Base-by-base conservation (phyloP, 2,888 invertebrate genomes). In the Amorpha juglandis region DNA sequence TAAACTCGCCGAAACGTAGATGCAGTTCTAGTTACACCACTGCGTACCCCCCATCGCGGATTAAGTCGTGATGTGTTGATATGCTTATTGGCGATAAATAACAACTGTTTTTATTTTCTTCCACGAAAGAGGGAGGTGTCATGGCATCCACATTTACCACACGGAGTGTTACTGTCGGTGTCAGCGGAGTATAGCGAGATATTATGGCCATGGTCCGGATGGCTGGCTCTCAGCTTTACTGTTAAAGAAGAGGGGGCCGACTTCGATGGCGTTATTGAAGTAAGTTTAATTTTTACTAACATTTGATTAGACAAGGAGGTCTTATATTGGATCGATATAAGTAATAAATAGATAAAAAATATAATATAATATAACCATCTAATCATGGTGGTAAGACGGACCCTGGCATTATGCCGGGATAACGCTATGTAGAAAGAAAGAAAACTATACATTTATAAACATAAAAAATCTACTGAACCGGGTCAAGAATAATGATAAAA, bases 141-240 rank as follows among this genome's bases (percentile, higher is more conserved):
- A 38, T 99, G 99, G 99, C 97, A 98, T 88, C 98, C 99, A 0
- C 98, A 98, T 82, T 92, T 95, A 1, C 96, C 96, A 0, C 95
- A 97, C 88, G 98, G 98, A 0, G 95, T 96, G 70, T 94, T 97
- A 68, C 93, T 99, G 52, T 96, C 98, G 64, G 95, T 98, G 45
- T 95, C 97, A 0, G 95, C 97, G 66, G 95, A 96, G 4, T 95
- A 96, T 90, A 97, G 98, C 12, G 95, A 95, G 72, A 94, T 97
- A 48, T 91, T 99, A 65, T 99, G 99, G 99, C 99, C 99, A 0
- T 99, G 99, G 98, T 97, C 98, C 0, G 99, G 99, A 0, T 99
- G 98, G 97, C 88, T 99, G 75, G 98, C 98, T 1, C 95, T 99
- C 45, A 87, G 87, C 68, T 88, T 93, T 73, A 87, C 91, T 0